Evolutionary conservation across 1,140 invertebrate species (phyloP).

Genomic region (Aphelinus atriplicis): DNA sequence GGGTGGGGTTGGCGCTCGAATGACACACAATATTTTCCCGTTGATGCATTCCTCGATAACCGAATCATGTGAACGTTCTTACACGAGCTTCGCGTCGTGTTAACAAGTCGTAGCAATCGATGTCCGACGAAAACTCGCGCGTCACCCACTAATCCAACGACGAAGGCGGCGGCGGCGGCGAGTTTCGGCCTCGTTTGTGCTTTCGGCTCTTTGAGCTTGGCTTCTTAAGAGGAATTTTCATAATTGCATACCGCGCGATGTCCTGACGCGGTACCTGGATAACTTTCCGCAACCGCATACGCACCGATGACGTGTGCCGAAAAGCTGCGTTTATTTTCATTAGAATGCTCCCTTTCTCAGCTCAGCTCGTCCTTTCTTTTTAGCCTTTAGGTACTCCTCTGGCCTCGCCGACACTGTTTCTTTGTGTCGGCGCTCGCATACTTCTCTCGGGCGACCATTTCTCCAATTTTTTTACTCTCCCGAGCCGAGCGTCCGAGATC

Average conservation of each 20-base stretch:
- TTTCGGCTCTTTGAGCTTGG: not conserved
- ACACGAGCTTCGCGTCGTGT: slow-evolving; percentile 52
- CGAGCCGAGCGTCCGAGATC: not conserved
- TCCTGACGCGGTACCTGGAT: not conserved
- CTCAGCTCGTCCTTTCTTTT: too few species aligned
- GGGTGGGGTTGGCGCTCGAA: too few species aligned
- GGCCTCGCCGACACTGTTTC: not conserved
- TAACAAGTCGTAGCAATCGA: slow-evolving; percentile 57
- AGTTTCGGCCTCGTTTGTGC: not conserved
- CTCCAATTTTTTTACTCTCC: not conserved
- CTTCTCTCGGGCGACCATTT: not conserved
- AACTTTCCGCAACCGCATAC: not conserved
- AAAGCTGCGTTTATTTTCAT: not conserved
- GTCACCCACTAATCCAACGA: too few species aligned
- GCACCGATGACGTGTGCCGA: not conserved
- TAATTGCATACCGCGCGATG: slow-evolving; percentile 10
- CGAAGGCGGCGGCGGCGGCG: slow-evolving; percentile 12
- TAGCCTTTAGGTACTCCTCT: too few species aligned
- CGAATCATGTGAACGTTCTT: slow-evolving; percentile 37
- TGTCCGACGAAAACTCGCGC: not conserved
- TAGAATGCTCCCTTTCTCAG: not conserved
- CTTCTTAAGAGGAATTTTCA: not conserved
- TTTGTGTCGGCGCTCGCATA: not conserved
- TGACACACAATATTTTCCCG: too few species aligned
- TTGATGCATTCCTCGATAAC: too few species aligned